Conservation (phyloP, 2,797 vertebrate species). For the Cercopithecus neglectus region DNA sequence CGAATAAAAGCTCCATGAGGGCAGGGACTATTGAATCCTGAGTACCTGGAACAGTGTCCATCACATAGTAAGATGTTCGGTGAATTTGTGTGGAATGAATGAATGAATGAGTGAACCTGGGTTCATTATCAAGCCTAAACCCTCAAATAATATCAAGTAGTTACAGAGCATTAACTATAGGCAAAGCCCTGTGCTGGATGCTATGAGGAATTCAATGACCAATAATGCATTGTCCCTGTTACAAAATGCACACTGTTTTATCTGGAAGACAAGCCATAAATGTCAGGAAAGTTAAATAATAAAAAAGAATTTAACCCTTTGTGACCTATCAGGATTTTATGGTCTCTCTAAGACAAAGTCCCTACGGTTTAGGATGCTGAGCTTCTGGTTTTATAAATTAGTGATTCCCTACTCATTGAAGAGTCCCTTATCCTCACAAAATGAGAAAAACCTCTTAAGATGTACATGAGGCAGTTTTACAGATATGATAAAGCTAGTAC, state of each 20-base stretch:
- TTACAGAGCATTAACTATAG: not conserved
- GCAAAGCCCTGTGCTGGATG: not conserved
- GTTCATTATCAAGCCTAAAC: not conserved
- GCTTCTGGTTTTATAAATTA: not conserved
- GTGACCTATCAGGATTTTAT: not conserved
- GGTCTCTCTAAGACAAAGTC: not conserved
- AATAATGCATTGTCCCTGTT: not conserved
- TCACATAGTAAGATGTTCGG: not conserved
- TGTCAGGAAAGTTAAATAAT: not conserved
- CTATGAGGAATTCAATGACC: not conserved
- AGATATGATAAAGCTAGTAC: not conserved
- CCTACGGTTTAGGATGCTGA: not conserved
- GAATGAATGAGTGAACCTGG: not conserved
- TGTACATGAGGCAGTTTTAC: not conserved
- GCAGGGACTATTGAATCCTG: not conserved
- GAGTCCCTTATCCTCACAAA: not conserved
- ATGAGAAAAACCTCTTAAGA: not conserved
- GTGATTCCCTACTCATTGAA: not conserved
- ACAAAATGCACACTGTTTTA: not conserved
- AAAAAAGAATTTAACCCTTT: not conserved
- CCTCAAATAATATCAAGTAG: not conserved
- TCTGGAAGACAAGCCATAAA: not conserved
- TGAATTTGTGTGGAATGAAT: not conserved
- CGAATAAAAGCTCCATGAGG: not conserved
- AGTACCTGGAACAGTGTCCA: not conserved